Percentiles rank a stretch among this genome's conserved stretches.
Conservation (phyloP, 2,113 vertebrate genomes). For the Plotosus lineatus region DNA sequence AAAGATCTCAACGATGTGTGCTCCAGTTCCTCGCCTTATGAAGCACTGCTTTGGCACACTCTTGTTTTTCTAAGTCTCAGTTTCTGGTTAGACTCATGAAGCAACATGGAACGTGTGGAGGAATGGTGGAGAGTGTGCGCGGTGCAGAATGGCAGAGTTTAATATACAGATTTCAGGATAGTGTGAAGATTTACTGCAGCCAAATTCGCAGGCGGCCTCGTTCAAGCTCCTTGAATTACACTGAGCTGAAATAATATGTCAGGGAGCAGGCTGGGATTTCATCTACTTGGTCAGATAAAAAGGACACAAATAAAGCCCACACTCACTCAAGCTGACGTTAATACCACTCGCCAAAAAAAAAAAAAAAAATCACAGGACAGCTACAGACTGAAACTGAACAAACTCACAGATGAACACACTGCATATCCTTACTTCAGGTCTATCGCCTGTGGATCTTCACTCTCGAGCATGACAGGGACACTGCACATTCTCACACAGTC, state of each 20-base stretch:
- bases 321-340: background rate
- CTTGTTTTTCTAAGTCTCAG: slow-evolving; percentile 18
- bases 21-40: background rate
- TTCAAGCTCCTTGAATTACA: slow-evolving; percentile 7
- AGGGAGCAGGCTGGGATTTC: background rate
- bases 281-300: too few species aligned
- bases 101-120: background rate
- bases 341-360: background rate
- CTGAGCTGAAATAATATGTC: background rate
- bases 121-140: background rate
- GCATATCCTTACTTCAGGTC: background rate
- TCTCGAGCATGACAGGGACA: background rate
- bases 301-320: background rate
- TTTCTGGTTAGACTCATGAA: slow-evolving; percentile 6
- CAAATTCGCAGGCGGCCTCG: background rate
- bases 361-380: background rate
- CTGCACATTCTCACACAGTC: background rate
- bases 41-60: slow-evolving; percentile 33
- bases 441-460: background rate
- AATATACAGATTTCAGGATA: background rate
- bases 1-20: slow-evolving; percentile 36
- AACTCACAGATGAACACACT: background rate
- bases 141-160: background rate
- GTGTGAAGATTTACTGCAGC: slow-evolving; percentile 5
- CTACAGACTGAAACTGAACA: background rate